These are phyloP conservation scores for Sinocyclocheilus maitianheensis DNA, from an alignment of 2,113 vertebrate species.

Conservation along the genomic window DNA sequence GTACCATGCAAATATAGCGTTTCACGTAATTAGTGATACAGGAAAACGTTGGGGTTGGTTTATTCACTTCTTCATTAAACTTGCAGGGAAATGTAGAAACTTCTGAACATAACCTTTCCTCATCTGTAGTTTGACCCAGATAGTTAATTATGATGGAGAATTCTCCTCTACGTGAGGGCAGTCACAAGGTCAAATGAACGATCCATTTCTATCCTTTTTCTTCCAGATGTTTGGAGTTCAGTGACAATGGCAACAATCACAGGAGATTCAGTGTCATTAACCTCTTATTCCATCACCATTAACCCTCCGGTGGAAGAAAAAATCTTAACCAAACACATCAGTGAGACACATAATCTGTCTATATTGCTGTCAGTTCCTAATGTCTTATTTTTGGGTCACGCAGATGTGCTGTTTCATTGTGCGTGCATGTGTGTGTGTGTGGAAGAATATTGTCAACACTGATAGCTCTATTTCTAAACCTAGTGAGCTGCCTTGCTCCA, in stretches of 20 bases:
- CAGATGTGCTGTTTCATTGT: slow-evolving; percentile 30
- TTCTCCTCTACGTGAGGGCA: slow-evolving; percentile 46
- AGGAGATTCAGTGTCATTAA: slow-evolving; percentile 45
- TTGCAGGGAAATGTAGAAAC: slow-evolving; percentile 18
- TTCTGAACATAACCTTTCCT: slow-evolving; percentile 47
- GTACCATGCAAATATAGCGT: not conserved
- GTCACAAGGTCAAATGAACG: slow-evolving; percentile 41
- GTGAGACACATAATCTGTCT: slow-evolving; percentile 38
- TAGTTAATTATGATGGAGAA: slow-evolving; percentile 52
- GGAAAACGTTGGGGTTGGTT: not conserved
- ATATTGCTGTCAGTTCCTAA: slow-evolving; percentile 26
- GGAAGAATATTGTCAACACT: slow-evolving; percentile 16
- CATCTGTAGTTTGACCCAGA: slow-evolving; percentile 55
- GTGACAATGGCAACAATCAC: slow-evolving; percentile 36
- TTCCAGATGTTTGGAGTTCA: slow-evolving; percentile 51
- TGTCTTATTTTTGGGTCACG: slow-evolving; percentile 34
- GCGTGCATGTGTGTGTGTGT: not conserved
- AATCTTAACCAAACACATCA: slow-evolving; percentile 29
- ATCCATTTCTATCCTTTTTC: slow-evolving; percentile 37
- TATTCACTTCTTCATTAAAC: slow-evolving; percentile 7
- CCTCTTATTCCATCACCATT: slow-evolving; percentile 42
- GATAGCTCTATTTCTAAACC: slow-evolving; percentile 1
- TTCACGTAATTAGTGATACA: not conserved
- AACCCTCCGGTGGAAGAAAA: slow-evolving; percentile 29
- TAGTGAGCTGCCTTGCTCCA: not conserved